These are phyloP conservation scores for Calameuta pallipes DNA, from an alignment of 2,888 invertebrate species.

Conservation along the genomic window DNA sequence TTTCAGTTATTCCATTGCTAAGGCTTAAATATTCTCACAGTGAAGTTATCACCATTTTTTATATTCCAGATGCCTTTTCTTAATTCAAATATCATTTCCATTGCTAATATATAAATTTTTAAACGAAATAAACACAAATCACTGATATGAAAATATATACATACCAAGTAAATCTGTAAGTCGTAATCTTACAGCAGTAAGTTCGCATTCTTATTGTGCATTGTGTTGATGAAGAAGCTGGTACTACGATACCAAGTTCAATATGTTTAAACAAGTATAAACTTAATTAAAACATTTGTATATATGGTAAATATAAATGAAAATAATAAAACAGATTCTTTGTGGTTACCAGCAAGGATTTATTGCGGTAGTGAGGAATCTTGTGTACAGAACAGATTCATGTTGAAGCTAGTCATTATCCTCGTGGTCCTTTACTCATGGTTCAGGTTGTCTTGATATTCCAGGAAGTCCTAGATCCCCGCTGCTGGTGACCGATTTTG, in stretches of 20 bases:
- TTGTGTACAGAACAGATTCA: background rate
- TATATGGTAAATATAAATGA: conserved; percentile 6
- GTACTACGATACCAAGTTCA: background rate
- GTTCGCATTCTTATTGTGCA: background rate
- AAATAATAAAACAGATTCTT: conserved; percentile 23
- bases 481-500: conserved; percentile 9
- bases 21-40: background rate
- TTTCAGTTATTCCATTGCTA: background rate
- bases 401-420: conserved; percentile 9
- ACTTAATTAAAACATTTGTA: background rate
- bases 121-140: background rate
- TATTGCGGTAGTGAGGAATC: conserved; percentile 38
- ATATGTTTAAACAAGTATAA: background rate
- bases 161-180: background rate
- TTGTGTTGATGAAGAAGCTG: background rate
- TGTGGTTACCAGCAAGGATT: conserved; percentile 52
- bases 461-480: conserved; percentile 14
- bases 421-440: conserved; percentile 14
- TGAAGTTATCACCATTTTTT: background rate
- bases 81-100: background rate
- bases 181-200: background rate
- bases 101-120: background rate
- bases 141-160: background rate
- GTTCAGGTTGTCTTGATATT: conserved; percentile 10
- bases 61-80: too few species aligned